Evolutionary conservation across 2,888 invertebrate genomes (phyloP), one percentile per base, ranked within the genome.

Genomic region (Terebella lapidaria): DNA sequence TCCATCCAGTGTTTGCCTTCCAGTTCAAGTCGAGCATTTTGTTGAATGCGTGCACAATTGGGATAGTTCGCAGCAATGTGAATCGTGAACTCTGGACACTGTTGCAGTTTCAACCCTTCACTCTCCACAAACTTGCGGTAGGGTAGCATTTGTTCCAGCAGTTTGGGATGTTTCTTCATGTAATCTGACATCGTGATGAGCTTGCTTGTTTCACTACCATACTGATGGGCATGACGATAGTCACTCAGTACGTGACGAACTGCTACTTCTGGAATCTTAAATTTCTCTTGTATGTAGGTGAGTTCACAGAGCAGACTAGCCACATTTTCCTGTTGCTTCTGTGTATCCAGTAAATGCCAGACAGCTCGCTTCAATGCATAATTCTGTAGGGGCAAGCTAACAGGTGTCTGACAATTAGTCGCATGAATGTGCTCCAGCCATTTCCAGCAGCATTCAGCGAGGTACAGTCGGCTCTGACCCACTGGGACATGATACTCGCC

Each of bases 31-130:
- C 57, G 28, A 10, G 67, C 67, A 46, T 63, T 62, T 54, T 65
- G 58, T 29, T 65, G 62, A 20, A 67, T 65, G 26, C 60, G 22
- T 15, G 54, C 54, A 10, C 46, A 22, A 1, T 20, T 57, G 3
- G 62, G 52, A 47, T 66, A 65, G 51, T 67, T 67, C 27, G 67
- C 67, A 20, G 66, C 67, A 1, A 64, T 42, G 29, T 67, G 62
- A 5, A 65, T 28, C 2, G 59, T 26, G 27, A 56, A 63, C 3
- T 63, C 51, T 2, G 66, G 66, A 45, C 54, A 47, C n/a, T 42
- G 22, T 10, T 54, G 25, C 3, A 67, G 42, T 3, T 63, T 56
- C 10, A 18, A n/a, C 24, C 54, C 42, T n/a, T 58, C 59, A 35
- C 61, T 46, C 24, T 30, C 22, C 1, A 67, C 26, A 53, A 67